Evolutionary conservation across 1,140 invertebrate species (phyloP).

Genomic region (Lerema accius): DNA sequence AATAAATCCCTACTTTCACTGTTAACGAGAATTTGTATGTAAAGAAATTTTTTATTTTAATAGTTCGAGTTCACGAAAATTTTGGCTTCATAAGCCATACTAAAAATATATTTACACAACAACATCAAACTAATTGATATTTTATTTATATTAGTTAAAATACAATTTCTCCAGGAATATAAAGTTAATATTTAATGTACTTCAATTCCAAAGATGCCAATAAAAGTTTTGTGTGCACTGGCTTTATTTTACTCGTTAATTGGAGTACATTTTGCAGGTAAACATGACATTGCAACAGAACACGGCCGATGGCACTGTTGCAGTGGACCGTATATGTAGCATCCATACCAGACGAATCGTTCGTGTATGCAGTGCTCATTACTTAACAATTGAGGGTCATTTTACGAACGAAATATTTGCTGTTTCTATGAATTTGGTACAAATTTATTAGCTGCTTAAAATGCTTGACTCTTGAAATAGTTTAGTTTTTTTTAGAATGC

Average conservation of each 20-base stretch:
- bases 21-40: too few species aligned
- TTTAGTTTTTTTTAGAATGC: too few species aligned
- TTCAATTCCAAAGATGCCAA: not conserved
- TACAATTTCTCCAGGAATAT: not conserved
- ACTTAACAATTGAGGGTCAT: not conserved
- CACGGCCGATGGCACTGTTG: conserved; percentile 49
- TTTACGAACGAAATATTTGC: not conserved
- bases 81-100: too few species aligned
- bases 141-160: not conserved
- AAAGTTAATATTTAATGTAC: not conserved
- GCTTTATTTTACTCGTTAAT: not conserved
- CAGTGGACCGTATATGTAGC: conserved; percentile 29
- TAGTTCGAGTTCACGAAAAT: too few species aligned
- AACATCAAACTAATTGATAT: too few species aligned
- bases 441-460: too few species aligned
- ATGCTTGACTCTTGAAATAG: too few species aligned
- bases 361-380: conserved; percentile 11
- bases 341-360: not conserved
- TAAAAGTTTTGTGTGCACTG: not conserved
- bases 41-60: too few species aligned
- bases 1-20: too few species aligned
- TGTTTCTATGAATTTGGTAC: not conserved
- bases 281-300: conserved; percentile 51
- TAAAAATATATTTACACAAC: too few species aligned
- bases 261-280: conserved; percentile 4